Percentiles rank a stretch among this genome's conserved stretches.
phyloP scores from a whole-genome alignment of 2,888 invertebrate genomes.

The Callinectes sapidus region DNA sequence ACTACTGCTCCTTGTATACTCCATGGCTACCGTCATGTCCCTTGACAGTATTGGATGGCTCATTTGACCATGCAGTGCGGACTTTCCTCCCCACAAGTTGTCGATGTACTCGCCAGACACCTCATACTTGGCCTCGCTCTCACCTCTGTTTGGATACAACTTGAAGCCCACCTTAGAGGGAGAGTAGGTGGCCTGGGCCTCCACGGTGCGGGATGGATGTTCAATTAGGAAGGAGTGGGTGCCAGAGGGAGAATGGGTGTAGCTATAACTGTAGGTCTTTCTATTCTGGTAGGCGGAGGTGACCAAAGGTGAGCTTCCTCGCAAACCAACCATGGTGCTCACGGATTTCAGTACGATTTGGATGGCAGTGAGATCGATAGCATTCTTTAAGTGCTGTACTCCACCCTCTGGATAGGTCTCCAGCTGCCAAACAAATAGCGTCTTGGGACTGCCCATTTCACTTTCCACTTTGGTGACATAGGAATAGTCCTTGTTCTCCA shows the following conservation, averaged over 20 bases:
- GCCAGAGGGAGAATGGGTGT: not conserved
- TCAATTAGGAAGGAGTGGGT: slow-evolving; percentile 25
- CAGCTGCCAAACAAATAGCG: slow-evolving; percentile 43
- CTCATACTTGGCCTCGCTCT: slow-evolving; percentile 45
- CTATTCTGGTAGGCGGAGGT: not conserved
- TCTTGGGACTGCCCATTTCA: not conserved
- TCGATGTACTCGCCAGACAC: slow-evolving; percentile 14
- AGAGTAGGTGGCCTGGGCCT: slow-evolving; percentile 42
- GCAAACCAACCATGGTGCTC: not conserved
- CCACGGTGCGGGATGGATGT: slow-evolving; percentile 44
- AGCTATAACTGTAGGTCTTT: not conserved
- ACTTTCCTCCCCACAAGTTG: not conserved
- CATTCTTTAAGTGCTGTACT: slow-evolving; percentile 30
- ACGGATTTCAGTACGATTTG: slow-evolving; percentile 23
- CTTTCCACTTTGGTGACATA: slow-evolving; percentile 31
- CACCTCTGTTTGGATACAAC: slow-evolving; percentile 46
- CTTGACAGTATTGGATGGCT: slow-evolving; percentile 42
- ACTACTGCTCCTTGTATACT: not conserved
- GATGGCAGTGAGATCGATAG: slow-evolving; percentile 36
- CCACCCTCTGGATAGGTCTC: slow-evolving; percentile 42
- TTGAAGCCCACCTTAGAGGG: slow-evolving; percentile 26
- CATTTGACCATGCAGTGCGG: not conserved
- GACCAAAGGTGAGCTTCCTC: not conserved
- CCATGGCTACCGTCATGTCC: not conserved
- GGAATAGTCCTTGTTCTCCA: slow-evolving; percentile 29